Evolutionary conservation across 2,113 vertebrate genomes (phyloP).

Genomic region (Aldabrachelys gigantea): DNA sequence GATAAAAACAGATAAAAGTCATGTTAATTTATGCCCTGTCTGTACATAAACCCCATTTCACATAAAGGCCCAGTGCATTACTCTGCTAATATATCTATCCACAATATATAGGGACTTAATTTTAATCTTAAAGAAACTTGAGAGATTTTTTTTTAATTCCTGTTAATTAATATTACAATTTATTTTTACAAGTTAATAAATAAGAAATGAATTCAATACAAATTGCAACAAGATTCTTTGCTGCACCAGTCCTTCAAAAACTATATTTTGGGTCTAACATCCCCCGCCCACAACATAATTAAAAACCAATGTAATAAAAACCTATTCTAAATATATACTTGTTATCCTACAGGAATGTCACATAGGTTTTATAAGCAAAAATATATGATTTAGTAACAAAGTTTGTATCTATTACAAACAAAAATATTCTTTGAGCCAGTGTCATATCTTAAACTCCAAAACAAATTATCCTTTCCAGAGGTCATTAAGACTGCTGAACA

Average conservation of each 20-base stretch:
- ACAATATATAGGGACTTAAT: neutral
- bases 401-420: neutral
- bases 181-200: neutral
- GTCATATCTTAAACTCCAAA: slow-evolving; percentile 34
- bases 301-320: slow-evolving; percentile 32
- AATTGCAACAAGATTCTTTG: neutral
- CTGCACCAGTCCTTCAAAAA: neutral
- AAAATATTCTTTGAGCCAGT: slow-evolving; percentile 30
- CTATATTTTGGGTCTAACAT: neutral
- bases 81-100: neutral
- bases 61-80: neutral
- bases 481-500: slow-evolving; percentile 58
- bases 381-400: neutral
- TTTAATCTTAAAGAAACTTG: neutral
- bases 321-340: neutral
- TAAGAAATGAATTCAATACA: neutral
- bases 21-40: neutral
- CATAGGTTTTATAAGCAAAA: neutral
- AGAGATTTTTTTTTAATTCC: neutral
- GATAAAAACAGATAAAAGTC: neutral
- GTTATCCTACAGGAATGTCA: neutral
- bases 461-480: slow-evolving; percentile 56
- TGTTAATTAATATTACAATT: neutral
- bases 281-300: neutral
- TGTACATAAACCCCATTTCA: neutral